These are phyloP conservation scores for Mionectes macconnelli DNA, from an alignment of 2,113 vertebrate genomes.

Conservation along the genomic window DNA sequence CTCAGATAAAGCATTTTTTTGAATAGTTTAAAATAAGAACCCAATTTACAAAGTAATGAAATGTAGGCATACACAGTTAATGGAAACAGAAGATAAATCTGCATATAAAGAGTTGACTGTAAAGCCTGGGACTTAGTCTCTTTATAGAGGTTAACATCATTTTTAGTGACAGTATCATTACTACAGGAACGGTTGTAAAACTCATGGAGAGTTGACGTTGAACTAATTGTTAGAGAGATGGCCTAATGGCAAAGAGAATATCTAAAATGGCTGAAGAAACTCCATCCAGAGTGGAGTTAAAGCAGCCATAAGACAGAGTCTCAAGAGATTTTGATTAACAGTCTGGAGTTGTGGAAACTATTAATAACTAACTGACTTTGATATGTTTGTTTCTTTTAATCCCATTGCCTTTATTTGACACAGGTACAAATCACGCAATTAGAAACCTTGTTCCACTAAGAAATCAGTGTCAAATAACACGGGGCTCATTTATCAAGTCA, in stretches of 20 bases:
- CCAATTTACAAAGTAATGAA: background rate
- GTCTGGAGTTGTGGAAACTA: background rate
- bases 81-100: background rate
- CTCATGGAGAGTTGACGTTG: background rate
- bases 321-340: background rate
- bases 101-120: background rate
- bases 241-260: background rate
- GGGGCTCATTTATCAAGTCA: background rate
- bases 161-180: background rate
- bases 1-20: background rate
- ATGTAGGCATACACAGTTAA: background rate
- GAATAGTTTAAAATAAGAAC: background rate
- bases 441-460: background rate
- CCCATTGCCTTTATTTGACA: background rate
- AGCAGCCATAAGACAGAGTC: background rate
- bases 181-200: background rate
- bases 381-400: constrained; percentile 11
- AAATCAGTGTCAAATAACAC: background rate
- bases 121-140: background rate
- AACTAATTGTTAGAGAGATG: background rate
- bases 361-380: background rate
- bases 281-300: background rate
- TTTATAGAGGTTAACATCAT: background rate
- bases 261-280: background rate
- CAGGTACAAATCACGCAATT: background rate